Base-by-base conservation (phyloP, 2,113 vertebrate genomes). In the Pygoscelis adeliae region DNA sequence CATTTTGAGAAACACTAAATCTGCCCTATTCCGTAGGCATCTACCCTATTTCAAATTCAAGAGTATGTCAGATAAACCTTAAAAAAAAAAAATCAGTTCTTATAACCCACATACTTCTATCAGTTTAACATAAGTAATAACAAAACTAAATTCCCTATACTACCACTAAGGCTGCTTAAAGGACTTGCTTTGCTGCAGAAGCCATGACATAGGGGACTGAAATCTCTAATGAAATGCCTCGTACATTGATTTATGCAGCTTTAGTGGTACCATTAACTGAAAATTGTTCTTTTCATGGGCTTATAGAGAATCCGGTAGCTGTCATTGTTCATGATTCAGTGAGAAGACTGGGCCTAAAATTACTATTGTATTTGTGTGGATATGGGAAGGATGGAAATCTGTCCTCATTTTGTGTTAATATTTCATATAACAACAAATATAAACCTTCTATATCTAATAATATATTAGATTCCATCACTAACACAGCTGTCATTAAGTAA, bases 221-320 rank as follows among this genome's bases (percentile, higher is more conserved):
- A 96, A 95, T 91, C 94, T 94, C 94, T 95, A 95, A 91, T 87
- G 94, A 96, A 96, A 95, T 71, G 89, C 84, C 6, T 32, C 3
- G 0, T 86, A 62, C 62, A 42, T 91, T 96, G 93, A 96, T 97
- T 96, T 97, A 96, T 95, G 89, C 93, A 95, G 89, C 82, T 96
- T 97, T 94, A 96, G 94, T 66, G 66, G 70, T 86, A 71, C 93
- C 93, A 96, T 96, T 96, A 96, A 91, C 93, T 90, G 93, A 86
- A 97, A 97, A 96, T 83, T 96, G 82, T 95, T 93, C 89, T 94
- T 96, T 96, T 83, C 91, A 88, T 74, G 50, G 89, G 87, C 78
- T 96, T 93, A 88, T 20, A 59, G 62, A 96, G 91, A 90, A 91
- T 52, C 62, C 94, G 89, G 94, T 88, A 71, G 87, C 82, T 94